Conservation (phyloP, 2,113 vertebrate genomes). For the Phylloscopus trochilus region DNA sequence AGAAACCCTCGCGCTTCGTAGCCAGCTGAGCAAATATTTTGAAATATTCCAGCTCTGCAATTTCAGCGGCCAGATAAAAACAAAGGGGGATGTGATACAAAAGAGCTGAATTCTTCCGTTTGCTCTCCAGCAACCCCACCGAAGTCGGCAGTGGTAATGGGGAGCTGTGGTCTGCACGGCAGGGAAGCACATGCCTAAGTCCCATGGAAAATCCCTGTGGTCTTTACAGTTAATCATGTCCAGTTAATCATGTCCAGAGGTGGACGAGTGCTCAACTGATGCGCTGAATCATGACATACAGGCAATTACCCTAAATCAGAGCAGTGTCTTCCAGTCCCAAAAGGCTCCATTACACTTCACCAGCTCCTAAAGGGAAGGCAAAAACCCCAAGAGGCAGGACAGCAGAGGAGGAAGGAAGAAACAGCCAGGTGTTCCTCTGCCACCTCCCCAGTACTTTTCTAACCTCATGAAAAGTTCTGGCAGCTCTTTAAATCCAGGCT, state of each 20-base stretch:
- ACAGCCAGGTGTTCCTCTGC: neutral
- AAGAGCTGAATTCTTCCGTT: conserved; percentile 1
- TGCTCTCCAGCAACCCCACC: neutral
- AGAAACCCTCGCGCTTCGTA: neutral
- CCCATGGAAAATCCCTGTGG: conserved; percentile 26
- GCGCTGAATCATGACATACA: conserved; percentile 30
- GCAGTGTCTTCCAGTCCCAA: conserved; percentile 8
- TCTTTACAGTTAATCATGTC: conserved; percentile 58
- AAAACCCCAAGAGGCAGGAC: neutral
- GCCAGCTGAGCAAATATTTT: conserved; percentile 65
- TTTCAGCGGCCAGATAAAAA: conserved; percentile 31
- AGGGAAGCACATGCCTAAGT: neutral
- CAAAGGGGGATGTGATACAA: conserved; percentile 39
- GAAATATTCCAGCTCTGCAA: conserved; percentile 28
- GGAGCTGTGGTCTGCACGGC: neutral
- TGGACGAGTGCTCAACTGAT: conserved; percentile 26
- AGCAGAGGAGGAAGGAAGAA: neutral
- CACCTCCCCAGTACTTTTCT: neutral
- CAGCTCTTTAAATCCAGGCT: conserved; percentile 33
- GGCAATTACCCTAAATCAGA: conserved; percentile 58
- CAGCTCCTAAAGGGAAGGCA: conserved; percentile 1
- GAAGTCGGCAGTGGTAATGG: rapidly evolving
- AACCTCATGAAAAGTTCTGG: conserved; percentile 15
- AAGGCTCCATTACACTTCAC: conserved; percentile 19
- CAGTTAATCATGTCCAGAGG: conserved; percentile 61